Conservation (phyloP, 2,888 invertebrate species). For the Cremastinae sp. region DNA sequence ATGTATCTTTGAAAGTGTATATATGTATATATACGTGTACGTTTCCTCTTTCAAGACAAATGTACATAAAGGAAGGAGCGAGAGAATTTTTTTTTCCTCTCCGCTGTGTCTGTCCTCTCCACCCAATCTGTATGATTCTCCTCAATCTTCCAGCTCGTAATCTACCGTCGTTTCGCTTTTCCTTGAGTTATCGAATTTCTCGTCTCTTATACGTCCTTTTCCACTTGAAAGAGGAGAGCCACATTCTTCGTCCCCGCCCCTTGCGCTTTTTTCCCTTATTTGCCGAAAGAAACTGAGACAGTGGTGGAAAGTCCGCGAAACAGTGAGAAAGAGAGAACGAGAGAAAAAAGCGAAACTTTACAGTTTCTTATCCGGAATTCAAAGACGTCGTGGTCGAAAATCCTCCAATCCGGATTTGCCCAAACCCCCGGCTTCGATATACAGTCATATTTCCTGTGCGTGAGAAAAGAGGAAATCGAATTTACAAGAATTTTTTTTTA, state of each 20-base stretch:
- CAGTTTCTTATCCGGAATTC: constrained; percentile 40
- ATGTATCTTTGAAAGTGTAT: too few relatives aligned
- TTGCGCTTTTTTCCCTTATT: constrained; percentile 11
- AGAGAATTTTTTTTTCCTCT: constrained; percentile 8
- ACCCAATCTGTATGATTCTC: constrained; percentile 16
- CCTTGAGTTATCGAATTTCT: constrained; percentile 51
- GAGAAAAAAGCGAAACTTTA: constrained; percentile 36
- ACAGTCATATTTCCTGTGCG: not conserved
- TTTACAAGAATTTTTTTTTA: not conserved
- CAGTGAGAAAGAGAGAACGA: constrained; percentile 11
- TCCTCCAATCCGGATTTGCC: constrained; percentile 49
- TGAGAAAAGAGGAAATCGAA: not conserved
- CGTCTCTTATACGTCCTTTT: constrained; percentile 37
- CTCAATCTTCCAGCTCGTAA: constrained; percentile 41
- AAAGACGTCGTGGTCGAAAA: constrained; percentile 36
- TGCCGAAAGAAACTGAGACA: not conserved
- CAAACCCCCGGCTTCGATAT: constrained; percentile 10
- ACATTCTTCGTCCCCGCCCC: constrained; percentile 4
- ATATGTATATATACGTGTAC: not conserved
- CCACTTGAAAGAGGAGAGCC: constrained; percentile 5
- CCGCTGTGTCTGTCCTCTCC: constrained; percentile 9
- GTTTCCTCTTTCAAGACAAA: not conserved
- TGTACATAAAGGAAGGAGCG: not conserved
- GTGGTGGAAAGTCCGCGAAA: too few relatives aligned
- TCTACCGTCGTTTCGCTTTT: constrained; percentile 45